Percentiles rank a stretch among this genome's conserved stretches.
Evolutionary conservation across 2,797 vertebrate species (phyloP).

Genomic region (Paguma larvata): DNA sequence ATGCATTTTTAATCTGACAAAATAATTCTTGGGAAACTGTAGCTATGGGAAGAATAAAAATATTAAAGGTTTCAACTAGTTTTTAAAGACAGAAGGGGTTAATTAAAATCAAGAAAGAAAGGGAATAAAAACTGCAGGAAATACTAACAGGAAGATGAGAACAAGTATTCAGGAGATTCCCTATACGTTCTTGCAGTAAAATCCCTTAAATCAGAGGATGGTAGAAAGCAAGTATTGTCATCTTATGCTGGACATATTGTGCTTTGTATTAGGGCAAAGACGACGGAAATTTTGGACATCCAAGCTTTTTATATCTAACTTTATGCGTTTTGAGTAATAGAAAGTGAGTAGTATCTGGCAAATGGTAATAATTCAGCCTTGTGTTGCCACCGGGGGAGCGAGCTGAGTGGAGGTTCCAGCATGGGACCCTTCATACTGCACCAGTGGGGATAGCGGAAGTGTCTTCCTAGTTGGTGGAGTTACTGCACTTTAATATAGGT

Average conservation of each 20-base stretch:
- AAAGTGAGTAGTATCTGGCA: background rate
- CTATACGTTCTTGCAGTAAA: background rate
- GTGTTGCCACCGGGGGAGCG: rapidly evolving
- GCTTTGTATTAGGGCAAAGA: background rate
- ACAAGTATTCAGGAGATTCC: background rate
- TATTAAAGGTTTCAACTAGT: background rate
- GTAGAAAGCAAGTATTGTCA: background rate
- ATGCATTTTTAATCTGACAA: constrained; percentile 55
- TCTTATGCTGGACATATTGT: background rate
- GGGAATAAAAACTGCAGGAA: background rate
- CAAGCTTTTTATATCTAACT: background rate
- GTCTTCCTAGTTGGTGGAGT: background rate
- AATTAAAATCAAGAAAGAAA: constrained; percentile 38
- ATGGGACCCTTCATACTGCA: rapidly evolving
- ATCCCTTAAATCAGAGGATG: background rate
- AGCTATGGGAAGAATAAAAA: constrained; percentile 18
- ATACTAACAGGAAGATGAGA: background rate
- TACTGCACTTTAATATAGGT: background rate
- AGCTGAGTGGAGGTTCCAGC: background rate
- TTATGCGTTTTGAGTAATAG: background rate
- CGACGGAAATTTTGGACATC: background rate
- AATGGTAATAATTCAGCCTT: too few species aligned
- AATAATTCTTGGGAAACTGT: background rate
- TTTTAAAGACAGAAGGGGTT: background rate
- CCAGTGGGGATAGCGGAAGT: rapidly evolving